Evolutionary conservation across 2,113 vertebrate genomes (phyloP), one percentile per base, ranked within the genome.

Genomic region (Chrysochloris asiatica): DNA sequence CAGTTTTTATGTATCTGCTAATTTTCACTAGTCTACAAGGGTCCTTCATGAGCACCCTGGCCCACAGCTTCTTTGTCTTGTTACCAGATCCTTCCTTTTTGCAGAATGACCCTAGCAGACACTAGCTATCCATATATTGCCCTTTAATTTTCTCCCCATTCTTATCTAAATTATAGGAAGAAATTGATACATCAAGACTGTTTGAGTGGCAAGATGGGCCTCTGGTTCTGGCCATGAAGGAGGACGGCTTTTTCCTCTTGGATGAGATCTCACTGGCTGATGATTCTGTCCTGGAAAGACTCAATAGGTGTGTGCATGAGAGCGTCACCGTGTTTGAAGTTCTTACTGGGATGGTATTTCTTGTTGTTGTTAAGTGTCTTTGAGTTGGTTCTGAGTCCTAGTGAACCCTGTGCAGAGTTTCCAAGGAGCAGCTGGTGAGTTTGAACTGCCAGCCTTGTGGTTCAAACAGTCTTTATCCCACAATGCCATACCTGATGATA

Each of bases 251-350:
- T 94, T 99, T 99, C 13, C 98, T 99, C 28, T 98, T 99, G 97
- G 99, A 99, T 94, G 99, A 99, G 96, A 99, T 99, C 95, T 99
- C 99, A 1, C 95, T 99, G 94, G 99, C 99, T 45, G 99, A 99
- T 50, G 99, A 99, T 96, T 99, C 99, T 0, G 99, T 99, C 33
- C 96, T 99, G 61, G 99, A 99, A 97, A 98, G 99, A 97, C 99
- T 99, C 73, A 99, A 99, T 97, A 99, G 99, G 99, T 99, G 95
- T 8, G 79, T 6, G 4, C 36, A 0, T 52, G 47, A 87, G 88
- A 59, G 33, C 6, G 33, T 75, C 73, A 24, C 24, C 30, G 14
- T 71, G 4, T 86, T 73, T 83, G 36, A 78, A 76, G 36, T 73
- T 84, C 56, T 83, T 63, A 5, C 76, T 90, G 56, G 4, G 80